These are phyloP conservation scores for Phocoena sinus DNA, from an alignment of 2,113 vertebrate genomes.

Conservation along the genomic window DNA sequence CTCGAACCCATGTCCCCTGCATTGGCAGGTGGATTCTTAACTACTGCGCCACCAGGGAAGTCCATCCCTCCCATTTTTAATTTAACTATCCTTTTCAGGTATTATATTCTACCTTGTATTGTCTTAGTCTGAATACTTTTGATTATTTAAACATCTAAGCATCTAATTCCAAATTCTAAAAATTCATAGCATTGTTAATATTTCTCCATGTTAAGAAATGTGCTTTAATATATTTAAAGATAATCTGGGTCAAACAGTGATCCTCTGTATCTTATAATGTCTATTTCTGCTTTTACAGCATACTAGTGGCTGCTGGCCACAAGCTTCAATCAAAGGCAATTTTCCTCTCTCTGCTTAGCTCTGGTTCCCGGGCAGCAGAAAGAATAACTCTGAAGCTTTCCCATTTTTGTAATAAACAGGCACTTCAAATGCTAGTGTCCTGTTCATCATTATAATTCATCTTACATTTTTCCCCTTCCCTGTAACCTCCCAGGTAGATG, in stretches of 20 bases:
- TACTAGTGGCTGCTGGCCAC: neutral
- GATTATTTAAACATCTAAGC: neutral
- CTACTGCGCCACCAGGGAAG: too few relatives aligned
- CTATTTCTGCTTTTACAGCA: neutral
- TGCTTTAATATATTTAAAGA: neutral
- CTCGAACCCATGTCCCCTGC: too few relatives aligned
- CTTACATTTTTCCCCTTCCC: neutral
- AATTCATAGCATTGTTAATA: neutral
- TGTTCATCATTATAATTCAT: constrained; percentile 39
- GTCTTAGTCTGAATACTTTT: neutral
- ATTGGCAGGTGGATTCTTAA: too few relatives aligned
- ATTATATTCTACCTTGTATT: neutral
- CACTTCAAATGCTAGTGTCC: constrained; percentile 34
- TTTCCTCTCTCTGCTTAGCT: constrained; percentile 46
- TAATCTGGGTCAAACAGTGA: neutral
- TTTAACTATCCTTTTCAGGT: neutral
- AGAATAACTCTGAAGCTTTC: constrained; percentile 52
- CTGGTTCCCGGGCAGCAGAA: neutral
- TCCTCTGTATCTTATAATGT: neutral
- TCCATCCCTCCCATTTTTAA: neutral
- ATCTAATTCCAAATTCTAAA: neutral
- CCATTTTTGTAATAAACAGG: constrained; percentile 49
- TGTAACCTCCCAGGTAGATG: neutral
- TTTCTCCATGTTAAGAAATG: neutral
- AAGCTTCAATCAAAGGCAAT: constrained; percentile 27